Evolutionary conservation across 2,888 invertebrate genomes (phyloP).

Genomic region (Dexiosoma caninum): DNA sequence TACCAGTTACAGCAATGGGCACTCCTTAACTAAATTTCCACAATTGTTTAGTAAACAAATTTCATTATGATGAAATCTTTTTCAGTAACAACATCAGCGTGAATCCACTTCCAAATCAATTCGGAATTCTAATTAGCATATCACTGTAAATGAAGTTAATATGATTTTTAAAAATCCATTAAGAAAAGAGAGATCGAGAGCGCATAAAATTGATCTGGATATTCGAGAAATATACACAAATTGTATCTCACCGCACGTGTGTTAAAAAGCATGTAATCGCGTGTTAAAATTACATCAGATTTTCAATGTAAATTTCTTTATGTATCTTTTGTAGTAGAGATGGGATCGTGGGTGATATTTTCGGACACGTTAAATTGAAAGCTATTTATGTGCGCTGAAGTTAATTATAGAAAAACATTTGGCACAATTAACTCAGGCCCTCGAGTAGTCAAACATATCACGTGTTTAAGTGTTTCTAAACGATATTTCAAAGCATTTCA

Average conservation of each 20-base stretch:
- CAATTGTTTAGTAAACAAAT: not conserved
- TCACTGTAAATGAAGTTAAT: not conserved
- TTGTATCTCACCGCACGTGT: slow-evolving; percentile 1
- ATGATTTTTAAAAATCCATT: not conserved
- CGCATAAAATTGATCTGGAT: not conserved
- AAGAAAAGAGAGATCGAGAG: not conserved
- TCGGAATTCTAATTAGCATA: slow-evolving; percentile 20
- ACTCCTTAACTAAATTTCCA: slow-evolving; percentile 7
- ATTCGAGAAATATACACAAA: slow-evolving; percentile 17
- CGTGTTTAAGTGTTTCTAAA: no score
- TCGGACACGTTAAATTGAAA: no score
- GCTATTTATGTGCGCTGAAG: no score
- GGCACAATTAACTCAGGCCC: no score
- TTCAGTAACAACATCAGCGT: slow-evolving; percentile 12
- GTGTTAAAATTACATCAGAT: slow-evolving; percentile 62
- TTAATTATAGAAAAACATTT: no score
- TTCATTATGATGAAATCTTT: slow-evolving; percentile 41
- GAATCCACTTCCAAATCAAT: not conserved
- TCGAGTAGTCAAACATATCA: no score
- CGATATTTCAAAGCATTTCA: no score
- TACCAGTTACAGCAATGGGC: no score
- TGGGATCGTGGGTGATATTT: no score
- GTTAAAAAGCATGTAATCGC: slow-evolving; percentile 49
- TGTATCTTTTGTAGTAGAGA: not conserved
- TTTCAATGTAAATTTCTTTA: slow-evolving; percentile 16